Conservation (phyloP, 2,888 invertebrate species). For the Seira ritae region DNA sequence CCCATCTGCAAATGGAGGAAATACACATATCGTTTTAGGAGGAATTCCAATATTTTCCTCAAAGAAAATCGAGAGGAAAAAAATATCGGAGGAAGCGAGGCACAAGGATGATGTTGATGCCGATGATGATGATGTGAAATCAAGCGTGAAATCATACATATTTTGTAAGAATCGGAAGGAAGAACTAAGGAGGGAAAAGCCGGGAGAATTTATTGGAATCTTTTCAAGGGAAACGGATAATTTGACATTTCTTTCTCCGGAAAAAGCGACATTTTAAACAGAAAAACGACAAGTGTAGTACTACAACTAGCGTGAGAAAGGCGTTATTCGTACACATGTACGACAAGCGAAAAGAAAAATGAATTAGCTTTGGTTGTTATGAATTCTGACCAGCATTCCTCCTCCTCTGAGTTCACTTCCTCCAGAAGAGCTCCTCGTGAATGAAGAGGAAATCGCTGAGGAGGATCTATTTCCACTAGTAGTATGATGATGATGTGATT, state of each 20-base stretch:
- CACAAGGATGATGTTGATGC: not conserved
- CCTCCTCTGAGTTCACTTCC: slow-evolving; percentile 22
- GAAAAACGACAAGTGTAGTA: not conserved
- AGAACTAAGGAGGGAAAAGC: not conserved
- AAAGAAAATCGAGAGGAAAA: not conserved
- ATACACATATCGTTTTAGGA: not conserved
- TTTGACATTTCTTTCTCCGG: slow-evolving; percentile 8
- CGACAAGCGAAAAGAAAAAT: slow-evolving; percentile 1
- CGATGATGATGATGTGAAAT: slow-evolving; percentile 13
- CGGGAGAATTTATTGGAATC: slow-evolving; percentile 6
- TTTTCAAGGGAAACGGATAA: slow-evolving; percentile 5
- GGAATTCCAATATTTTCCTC: slow-evolving; percentile 21
- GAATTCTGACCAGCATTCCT: slow-evolving; percentile 24
- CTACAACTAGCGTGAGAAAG: not conserved
- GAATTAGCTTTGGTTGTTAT: not conserved
- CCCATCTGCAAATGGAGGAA: not conserved
- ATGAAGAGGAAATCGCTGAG: not conserved
- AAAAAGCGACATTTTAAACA: slow-evolving; percentile 6
- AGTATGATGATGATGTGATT: not conserved
- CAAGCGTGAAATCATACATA: slow-evolving; percentile 24
- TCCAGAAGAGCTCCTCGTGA: not conserved
- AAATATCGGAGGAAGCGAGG: not conserved
- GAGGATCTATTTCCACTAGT: slow-evolving; percentile 12
- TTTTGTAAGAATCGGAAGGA: slow-evolving; percentile 11
- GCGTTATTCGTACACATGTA: slow-evolving; percentile 2